Base-by-base conservation (phyloP, 1,140 invertebrate species). In the Zaprionus nigranus region DNA sequence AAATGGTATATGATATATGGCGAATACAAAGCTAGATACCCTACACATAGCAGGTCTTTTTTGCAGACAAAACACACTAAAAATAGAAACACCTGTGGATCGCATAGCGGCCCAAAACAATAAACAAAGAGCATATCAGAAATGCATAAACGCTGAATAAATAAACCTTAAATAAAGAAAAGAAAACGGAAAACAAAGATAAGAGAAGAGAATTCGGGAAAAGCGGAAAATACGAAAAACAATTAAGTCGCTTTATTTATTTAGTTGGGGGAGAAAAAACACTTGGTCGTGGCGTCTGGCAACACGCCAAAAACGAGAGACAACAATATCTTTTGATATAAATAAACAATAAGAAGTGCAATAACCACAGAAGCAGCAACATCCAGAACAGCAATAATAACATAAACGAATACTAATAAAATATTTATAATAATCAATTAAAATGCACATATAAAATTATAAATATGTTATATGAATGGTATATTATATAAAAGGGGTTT, bases 311-410 rank as follows among this genome's bases (percentile, higher is more conserved):
- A 77, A 67, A 20, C 26, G 58, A 60, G 22, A 46, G 59, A 61
- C 20, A 72, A 85, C 64, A 77, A 73, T 78, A 71, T 9, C 58
- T 24, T 26, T 70, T 78, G 74, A 69, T 70, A 65, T 78, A 82
- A 85, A 84, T 75, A 84, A 74, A 69, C 60, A 79, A 59, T 11
- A 46, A 57, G 20, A 86, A 76, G 64, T 82, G 75, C 79, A 79
- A 82, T 71, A 79, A 61, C 59, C 63, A 74, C 78, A 57, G 34
- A 34, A 58, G 60, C 54, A 70, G 53, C 56, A 51, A 53, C 60
- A 56, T 30, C 49, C 54, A 67, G 51, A 75, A 54, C 53, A 56
- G 46, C 60, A 54, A 68, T 53, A 57, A 49, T 20, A 28, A 51
- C 36, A 38, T 15, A 30, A 34, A 34, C 24, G 24, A 26, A 26